Percentiles rank a stretch among this genome's conserved stretches.
Evolutionary conservation across 2,888 invertebrate genomes (phyloP).

Genomic region (Ophioninae sp.): DNA sequence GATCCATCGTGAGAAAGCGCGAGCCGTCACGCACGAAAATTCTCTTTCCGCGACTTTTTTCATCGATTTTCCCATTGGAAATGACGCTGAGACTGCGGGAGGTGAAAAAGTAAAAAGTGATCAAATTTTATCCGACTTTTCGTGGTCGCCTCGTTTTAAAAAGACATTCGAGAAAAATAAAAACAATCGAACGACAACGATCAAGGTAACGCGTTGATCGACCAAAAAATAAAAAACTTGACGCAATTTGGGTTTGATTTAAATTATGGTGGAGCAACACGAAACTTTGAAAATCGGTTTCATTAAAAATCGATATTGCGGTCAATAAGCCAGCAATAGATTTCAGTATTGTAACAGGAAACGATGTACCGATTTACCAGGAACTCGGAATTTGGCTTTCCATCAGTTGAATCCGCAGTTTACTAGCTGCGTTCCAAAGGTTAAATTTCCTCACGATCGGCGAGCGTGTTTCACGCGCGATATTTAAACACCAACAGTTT

Average conservation of each 20-base stretch:
- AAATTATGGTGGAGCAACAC: no score
- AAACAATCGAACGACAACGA: neutral
- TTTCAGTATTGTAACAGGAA: neutral
- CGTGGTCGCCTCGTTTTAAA: neutral
- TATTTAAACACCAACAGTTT: neutral
- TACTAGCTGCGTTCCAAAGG: neutral
- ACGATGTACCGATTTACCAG: neutral
- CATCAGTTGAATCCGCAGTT: neutral
- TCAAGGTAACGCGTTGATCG: neutral
- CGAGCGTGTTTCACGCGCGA: conserved; percentile 9
- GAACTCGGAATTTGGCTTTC: neutral
- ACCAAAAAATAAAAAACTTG: no score
- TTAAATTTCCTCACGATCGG: neutral
- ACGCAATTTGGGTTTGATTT: no score
- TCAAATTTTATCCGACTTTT: no score
- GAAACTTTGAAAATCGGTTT: no score
- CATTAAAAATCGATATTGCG: neutral
- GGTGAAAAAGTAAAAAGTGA: neutral
- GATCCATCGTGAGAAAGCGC: conserved; percentile 49
- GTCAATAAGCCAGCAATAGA: neutral
- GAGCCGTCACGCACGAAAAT: conserved; percentile 7
- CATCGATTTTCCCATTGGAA: neutral
- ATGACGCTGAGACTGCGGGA: neutral
- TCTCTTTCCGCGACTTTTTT: neutral
- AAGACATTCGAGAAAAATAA: neutral